A percentile compares a stretch with the other conserved stretches of the same genome.
These are phyloP conservation scores for Chiropotes sagulatus DNA, from an alignment of 2,797 vertebrate species.

Conservation along the genomic window DNA sequence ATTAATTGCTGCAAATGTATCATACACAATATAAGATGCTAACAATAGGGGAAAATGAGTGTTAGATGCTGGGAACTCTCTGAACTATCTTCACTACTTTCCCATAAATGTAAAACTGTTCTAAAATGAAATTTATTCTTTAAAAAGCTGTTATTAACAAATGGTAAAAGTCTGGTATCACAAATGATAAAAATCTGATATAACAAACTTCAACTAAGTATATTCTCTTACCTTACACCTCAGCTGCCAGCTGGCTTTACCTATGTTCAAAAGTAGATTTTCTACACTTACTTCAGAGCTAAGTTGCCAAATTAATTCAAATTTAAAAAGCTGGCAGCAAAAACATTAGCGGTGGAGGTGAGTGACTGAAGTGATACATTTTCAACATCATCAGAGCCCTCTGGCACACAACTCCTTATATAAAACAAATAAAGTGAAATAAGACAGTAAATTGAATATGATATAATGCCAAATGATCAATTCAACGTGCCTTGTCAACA, in stretches of 20 bases:
- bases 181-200: neutral
- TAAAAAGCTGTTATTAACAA: neutral
- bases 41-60: neutral
- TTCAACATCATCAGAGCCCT: slow-evolving; percentile 49
- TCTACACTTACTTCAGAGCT: neutral
- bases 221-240: neutral
- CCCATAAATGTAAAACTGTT: neutral
- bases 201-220: neutral
- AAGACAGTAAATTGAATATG: slow-evolving; percentile 66
- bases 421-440: slow-evolving; percentile 63
- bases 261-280: slow-evolving; percentile 35
- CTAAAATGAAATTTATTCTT: neutral
- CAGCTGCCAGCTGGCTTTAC: slow-evolving; percentile 32
- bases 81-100: neutral
- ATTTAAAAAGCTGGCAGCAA: slow-evolving; percentile 58
- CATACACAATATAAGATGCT: neutral
- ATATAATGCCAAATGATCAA: slow-evolving; percentile 65
- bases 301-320: slow-evolving; percentile 59
- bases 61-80: neutral
- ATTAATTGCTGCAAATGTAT: neutral
- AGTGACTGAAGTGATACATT: slow-evolving; percentile 57
- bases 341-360: slow-evolving; percentile 19
- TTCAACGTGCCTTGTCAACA: slow-evolving; percentile 62
- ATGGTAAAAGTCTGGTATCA: neutral
- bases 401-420: slow-evolving; percentile 39